A percentile compares a stretch with the other conserved stretches of the same genome.
phyloP scores from a whole-genome alignment of 2,888 invertebrate species.

The Cataglyphis livida region DNA sequence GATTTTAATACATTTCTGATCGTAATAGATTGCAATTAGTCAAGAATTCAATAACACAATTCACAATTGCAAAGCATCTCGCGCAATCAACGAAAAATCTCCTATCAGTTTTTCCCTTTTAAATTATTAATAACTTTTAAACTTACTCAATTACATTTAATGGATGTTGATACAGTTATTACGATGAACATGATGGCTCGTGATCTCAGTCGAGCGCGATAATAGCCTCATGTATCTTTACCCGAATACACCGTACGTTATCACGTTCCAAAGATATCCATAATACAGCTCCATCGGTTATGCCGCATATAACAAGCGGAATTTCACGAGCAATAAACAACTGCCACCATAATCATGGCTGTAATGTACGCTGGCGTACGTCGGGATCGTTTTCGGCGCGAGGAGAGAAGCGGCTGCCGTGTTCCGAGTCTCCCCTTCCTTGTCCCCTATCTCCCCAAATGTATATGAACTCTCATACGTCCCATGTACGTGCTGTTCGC shows the following conservation, averaged over 20 bases:
- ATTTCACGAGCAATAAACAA: slow-evolving; percentile 70
- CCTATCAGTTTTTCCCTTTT: background rate
- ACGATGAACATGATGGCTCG: slow-evolving; percentile 14
- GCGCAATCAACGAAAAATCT: background rate
- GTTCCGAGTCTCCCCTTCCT: slow-evolving; percentile 21
- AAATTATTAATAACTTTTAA: slow-evolving; percentile 19
- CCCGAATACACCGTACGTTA: slow-evolving; percentile 51
- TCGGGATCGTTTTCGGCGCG: slow-evolving; percentile 48
- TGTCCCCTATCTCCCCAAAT: background rate
- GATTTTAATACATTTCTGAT: background rate
- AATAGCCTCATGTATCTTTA: slow-evolving; percentile 43
- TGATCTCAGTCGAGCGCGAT: slow-evolving; percentile 30
- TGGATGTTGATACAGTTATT: background rate
- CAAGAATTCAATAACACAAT: background rate
- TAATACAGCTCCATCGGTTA: slow-evolving; percentile 2
- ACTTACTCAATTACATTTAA: slow-evolving; percentile 35
- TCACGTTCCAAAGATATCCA: slow-evolving; percentile 29
- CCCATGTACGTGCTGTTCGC: slow-evolving; percentile 57
- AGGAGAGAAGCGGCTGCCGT: slow-evolving; percentile 7
- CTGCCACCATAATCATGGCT: slow-evolving; percentile 63
- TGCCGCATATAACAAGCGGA: slow-evolving; percentile 41
- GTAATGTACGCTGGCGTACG: slow-evolving; percentile 59
- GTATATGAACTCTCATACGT: slow-evolving; percentile 56
- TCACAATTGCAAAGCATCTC: background rate
- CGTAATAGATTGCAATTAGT: background rate